A percentile compares a stretch with the other conserved stretches of the same genome.
Conservation (phyloP, 2,113 vertebrate species). For the Gavialis gangeticus region DNA sequence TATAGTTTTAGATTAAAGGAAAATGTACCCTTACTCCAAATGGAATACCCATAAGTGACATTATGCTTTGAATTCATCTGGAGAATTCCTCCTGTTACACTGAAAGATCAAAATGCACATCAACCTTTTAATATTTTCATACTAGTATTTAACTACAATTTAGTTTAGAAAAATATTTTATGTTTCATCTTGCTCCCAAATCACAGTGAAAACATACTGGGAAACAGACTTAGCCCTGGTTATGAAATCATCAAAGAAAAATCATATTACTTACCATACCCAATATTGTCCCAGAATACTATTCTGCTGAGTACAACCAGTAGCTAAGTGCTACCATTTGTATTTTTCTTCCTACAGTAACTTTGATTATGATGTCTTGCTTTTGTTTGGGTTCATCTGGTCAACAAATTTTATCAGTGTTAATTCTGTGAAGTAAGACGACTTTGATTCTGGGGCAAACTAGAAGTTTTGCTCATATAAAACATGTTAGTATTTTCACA, state of each 20-base stretch:
- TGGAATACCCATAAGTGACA: not conserved
- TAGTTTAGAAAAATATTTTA: not conserved
- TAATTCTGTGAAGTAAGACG: not conserved
- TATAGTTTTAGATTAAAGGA: not conserved
- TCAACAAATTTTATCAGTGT: conserved; percentile 16
- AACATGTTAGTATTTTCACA: not conserved
- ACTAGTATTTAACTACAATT: not conserved
- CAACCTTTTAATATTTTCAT: not conserved
- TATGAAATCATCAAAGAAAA: not conserved
- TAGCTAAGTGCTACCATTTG: not conserved
- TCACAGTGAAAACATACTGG: not conserved
- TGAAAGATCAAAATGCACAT: not conserved
- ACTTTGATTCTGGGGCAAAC: conserved; percentile 2
- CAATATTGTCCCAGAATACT: not conserved
- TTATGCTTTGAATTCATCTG: not conserved
- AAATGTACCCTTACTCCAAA: not conserved
- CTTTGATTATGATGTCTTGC: not conserved
- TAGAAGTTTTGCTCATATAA: not conserved
- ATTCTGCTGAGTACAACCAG: not conserved
- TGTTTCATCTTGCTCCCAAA: not conserved
- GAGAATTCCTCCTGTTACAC: not conserved
- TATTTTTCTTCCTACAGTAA: not conserved
- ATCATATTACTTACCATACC: not conserved
- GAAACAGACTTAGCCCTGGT: not conserved
- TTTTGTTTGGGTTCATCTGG: not conserved